Percentiles rank a stretch among this genome's conserved stretches.
These are phyloP conservation scores for Nephrocerus scutellatus DNA, from an alignment of 2,888 invertebrate species.

Conservation along the genomic window DNA sequence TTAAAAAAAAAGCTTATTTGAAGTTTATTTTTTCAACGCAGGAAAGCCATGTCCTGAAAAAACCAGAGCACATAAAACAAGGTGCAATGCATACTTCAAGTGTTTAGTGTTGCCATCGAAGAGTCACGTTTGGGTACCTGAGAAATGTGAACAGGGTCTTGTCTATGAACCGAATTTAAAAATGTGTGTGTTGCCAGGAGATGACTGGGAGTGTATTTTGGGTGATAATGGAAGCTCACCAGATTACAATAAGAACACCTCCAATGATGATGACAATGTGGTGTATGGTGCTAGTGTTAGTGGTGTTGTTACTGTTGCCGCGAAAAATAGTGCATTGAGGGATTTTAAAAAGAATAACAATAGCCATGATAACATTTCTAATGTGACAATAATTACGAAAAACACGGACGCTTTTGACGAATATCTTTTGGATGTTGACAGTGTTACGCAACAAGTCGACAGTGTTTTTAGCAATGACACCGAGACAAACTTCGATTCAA, in stretches of 20 bases:
- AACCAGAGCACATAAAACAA: constrained; percentile 40
- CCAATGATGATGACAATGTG: constrained; percentile 29
- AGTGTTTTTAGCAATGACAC: constrained; percentile 16
- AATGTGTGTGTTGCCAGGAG: constrained; percentile 45
- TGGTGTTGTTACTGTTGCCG: constrained; percentile 19
- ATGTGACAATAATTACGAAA: constrained; percentile 7
- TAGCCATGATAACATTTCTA: constrained; percentile 1
- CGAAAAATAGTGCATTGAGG: constrained; percentile 25
- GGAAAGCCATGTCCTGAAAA: constrained; percentile 45
- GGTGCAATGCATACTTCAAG: constrained; percentile 45
- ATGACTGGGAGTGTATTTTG: constrained; percentile 45
- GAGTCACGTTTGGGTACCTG: constrained; percentile 43
- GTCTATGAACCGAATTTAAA: constrained; percentile 42
- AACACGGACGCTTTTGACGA: constrained; percentile 6
- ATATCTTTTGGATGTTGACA: no score
- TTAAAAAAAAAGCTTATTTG: neutral
- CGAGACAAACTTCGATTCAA: constrained; percentile 31
- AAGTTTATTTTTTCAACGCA: constrained; percentile 15
- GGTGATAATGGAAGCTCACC: no score
- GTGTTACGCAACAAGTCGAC: no score
- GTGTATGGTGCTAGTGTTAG: constrained; percentile 10
- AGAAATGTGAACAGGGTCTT: constrained; percentile 41
- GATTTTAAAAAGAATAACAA: constrained; percentile 27
- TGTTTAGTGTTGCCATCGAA: constrained; percentile 37
- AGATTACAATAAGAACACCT: constrained; percentile 7